Evolutionary conservation across 2,113 vertebrate species (phyloP).

Genomic region (Furnarius figulus): DNA sequence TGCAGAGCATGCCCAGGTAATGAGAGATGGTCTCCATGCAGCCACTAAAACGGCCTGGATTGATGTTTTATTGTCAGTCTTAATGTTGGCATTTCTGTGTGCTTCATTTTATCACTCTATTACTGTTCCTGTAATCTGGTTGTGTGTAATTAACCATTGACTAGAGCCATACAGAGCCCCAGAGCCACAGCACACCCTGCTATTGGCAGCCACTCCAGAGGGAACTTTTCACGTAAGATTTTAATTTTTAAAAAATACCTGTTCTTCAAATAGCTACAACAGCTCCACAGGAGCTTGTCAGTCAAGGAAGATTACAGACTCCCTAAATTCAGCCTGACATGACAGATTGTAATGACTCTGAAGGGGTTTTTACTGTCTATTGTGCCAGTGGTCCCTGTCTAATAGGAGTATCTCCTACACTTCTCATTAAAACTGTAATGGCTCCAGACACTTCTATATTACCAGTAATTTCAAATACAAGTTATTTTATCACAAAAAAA

Average conservation of each 20-base stretch:
- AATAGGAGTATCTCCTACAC: not conserved
- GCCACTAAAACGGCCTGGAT: not conserved
- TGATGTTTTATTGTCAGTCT: not conserved
- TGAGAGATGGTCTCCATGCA: not conserved
- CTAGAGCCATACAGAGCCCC: not conserved
- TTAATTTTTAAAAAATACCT: not conserved
- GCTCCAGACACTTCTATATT: not conserved
- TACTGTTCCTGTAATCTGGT: not conserved
- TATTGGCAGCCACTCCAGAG: not conserved
- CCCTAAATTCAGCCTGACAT: slow-evolving; percentile 6
- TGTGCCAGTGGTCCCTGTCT: not conserved
- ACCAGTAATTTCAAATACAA: not conserved
- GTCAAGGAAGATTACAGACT: slow-evolving; percentile 27
- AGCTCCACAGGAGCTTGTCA: slow-evolving; percentile 11
- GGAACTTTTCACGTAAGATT: not conserved
- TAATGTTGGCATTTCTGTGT: not conserved
- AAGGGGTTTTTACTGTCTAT: not conserved
- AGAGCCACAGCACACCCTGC: not conserved
- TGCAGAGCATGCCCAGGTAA: not conserved
- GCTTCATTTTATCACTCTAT: not conserved
- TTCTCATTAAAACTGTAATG: slow-evolving; percentile 7
- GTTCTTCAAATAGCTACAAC: not conserved
- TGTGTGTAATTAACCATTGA: not conserved
- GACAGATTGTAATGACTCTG: not conserved
- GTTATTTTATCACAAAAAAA: not conserved